Evolutionary conservation across 2,888 invertebrate genomes (phyloP), one percentile per base, ranked within the genome.

Genomic region (Nomada fabriciana): DNA sequence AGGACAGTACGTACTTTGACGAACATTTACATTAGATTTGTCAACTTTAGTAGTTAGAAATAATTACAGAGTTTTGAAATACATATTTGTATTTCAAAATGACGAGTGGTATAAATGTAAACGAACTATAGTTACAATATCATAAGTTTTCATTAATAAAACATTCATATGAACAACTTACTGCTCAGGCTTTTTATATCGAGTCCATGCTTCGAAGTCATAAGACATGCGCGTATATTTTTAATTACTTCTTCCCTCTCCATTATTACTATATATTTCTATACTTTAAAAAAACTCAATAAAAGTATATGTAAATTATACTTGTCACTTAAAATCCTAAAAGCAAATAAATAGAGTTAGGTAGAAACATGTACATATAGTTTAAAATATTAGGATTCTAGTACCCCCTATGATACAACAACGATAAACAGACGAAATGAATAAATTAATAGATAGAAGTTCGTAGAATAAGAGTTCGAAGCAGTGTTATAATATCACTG

Each of bases 171-270:
- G 53, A 63, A 50, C 43, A 69, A 94, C 95, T 95, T 94, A 95
- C 95, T 92, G 86, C 95, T 95, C 81, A 95, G 94, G 89, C 95
- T 94, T 59, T 94, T 94, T 67, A 95, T 91, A 10, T 74, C 83
- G 9, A 90, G 67, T n/a, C 90, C 90, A 29, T 89, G 89, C 53
- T 91, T 91, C 0, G 86, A 82, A 0, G 89, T 89, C 18, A 91
- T 74, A 7, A 91, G 36, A 55, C 90, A 89, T 23, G 91, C 89
- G 20, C 89, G 81, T n/a, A 91, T 42, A 72, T 85, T 86, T 18
- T 60, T 71, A 29, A 90, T 70, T 0, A 87, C 86, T 23, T 86
- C 84, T 9, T 88, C 84, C 60, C 59, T 64, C 55, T 80, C 79
- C 88, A 88, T 88, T 43, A 52, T 75, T 36, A 47, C 52, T 72